Percentiles rank a stretch among this genome's conserved stretches.
phyloP scores from a whole-genome alignment of 2,888 invertebrate genomes.

The Neoitamus cyanurus region DNA sequence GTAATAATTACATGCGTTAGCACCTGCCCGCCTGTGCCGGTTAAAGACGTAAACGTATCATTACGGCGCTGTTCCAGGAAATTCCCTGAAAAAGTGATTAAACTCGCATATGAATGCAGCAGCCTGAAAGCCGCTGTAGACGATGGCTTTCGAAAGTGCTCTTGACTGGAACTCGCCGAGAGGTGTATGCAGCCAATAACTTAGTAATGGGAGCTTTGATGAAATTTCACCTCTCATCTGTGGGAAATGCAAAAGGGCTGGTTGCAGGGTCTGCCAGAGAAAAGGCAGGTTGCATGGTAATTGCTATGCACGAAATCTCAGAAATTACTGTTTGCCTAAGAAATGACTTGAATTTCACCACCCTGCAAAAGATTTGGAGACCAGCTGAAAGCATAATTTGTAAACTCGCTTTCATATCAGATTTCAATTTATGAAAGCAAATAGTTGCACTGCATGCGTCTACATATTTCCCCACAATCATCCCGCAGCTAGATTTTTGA shows the following conservation, averaged over 20 bases:
- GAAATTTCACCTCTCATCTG: background rate
- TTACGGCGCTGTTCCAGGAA: background rate
- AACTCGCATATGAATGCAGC: background rate
- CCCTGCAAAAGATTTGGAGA: background rate
- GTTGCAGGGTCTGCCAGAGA: background rate
- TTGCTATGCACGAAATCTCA: background rate
- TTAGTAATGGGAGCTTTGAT: background rate
- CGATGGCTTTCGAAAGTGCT: background rate
- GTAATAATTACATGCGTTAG: background rate
- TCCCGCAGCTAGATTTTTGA: background rate
- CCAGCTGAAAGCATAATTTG: background rate
- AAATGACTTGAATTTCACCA: background rate
- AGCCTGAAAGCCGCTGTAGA: background rate
- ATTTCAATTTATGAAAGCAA: background rate
- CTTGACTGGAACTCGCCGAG: background rate
- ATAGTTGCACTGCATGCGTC: background rate
- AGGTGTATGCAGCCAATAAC: background rate
- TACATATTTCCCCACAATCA: background rate
- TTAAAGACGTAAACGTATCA: background rate
- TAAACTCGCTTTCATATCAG: background rate
- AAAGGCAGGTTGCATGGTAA: background rate
- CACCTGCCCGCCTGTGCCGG: background rate
- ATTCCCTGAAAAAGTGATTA: background rate
- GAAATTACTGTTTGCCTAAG: background rate
- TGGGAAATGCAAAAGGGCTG: background rate